Conservation (phyloP, 2,113 vertebrate species). For the Alexandromys fortis region DNA sequence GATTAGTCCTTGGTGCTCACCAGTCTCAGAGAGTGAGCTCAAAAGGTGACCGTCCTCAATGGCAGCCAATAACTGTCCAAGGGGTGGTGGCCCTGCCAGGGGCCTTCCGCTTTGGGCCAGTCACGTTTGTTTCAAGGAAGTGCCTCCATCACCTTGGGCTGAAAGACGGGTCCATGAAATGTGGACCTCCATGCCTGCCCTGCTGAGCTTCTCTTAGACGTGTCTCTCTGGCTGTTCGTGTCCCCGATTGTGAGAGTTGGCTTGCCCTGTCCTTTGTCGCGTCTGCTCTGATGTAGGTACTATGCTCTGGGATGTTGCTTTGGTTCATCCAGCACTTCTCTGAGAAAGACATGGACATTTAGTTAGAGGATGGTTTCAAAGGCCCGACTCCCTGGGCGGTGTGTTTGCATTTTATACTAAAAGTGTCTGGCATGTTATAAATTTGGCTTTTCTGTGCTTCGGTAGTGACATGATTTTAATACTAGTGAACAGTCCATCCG, state of each 20-base stretch:
- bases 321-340: background rate
- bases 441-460: slow-evolving; percentile 43
- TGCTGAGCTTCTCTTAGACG: background rate
- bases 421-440: slow-evolving; percentile 66
- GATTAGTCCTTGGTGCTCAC: background rate
- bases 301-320: background rate
- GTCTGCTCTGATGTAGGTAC: background rate
- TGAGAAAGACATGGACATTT: background rate
- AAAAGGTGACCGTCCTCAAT: background rate
- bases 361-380: background rate
- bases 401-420: slow-evolving; percentile 64
- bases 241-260: background rate
- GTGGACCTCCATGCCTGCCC: background rate
- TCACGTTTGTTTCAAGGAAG: background rate
- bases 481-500: background rate
- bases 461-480: background rate
- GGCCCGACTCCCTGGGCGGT: background rate
- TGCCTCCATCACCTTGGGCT: background rate
- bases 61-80: fast-evolving
- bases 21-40: background rate
- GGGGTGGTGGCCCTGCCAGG: background rate
- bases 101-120: fast-evolving
- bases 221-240: background rate
- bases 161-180: background rate
- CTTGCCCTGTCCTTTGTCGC: background rate